Base-by-base conservation (phyloP, 1,140 invertebrate genomes). In the Hyphantria cunea region DNA sequence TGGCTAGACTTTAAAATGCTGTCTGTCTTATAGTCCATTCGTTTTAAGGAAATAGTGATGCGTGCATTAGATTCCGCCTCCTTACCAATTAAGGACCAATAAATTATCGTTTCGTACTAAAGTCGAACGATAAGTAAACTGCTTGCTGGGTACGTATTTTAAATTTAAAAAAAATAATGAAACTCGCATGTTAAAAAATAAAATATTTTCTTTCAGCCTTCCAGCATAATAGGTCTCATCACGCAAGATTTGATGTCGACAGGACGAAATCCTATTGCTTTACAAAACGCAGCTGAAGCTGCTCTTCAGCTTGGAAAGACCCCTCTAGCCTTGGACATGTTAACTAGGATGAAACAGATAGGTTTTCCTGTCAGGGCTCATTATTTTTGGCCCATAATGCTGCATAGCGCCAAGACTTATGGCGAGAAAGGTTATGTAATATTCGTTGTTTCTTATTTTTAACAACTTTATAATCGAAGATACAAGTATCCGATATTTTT, bases 311-410 rank as follows among this genome's bases (percentile, higher is more conserved):
- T 69, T 6, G 81, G 75, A 6, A 90, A 91, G 52, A 58, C 72
- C 1, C 80, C 89, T 0, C 33, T 92, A 11, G 89, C 92, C 0
- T 51, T 92, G 15, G 76, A 84, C 39, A 34, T 93, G 59, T 86
- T 94, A 34, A 81, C 85, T 6, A 69, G 80, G 10, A 92, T 93
- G 90, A 89, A 91, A 60, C 76, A 89, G 44, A 64, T 90, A 10
- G 82, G 84, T 0, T 65, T 91, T 15, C 78, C 86, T 0, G 11
- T 94, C 5, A 74, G 92, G 13, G 72, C 91, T 0, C 93, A 94
- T 73, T 94, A 92, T 77, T 94, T 93, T 74, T 94, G 93, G 93
- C 93, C 93, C 0, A 80, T 92, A 31, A 58, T 92, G 13, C 31
- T 92, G 9, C 73, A 80, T 32, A 77, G 50, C 6, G 85, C 86